A percentile compares a stretch with the other conserved stretches of the same genome.
Conservation (phyloP, 2,113 vertebrate genomes). For the Aspiorhynchus laticeps region DNA sequence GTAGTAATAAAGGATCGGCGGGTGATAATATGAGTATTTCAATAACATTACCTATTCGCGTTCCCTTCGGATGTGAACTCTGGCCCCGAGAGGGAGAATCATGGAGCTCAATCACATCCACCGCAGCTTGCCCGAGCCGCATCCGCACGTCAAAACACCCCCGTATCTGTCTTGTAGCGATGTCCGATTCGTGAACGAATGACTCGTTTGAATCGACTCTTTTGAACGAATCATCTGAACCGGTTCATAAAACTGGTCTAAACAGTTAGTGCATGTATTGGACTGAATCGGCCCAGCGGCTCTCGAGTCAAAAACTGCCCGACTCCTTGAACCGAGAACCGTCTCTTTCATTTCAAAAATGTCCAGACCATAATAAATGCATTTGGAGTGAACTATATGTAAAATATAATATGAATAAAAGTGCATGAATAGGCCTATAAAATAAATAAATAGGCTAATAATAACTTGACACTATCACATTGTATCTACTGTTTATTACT, state of each 20-base stretch:
- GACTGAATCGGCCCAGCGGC: background rate
- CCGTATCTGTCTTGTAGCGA: slow-evolving; percentile 65
- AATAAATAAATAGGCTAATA: too few species aligned
- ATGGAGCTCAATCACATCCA: slow-evolving; percentile 74
- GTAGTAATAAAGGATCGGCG: background rate
- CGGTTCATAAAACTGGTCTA: background rate
- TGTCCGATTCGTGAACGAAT: slow-evolving; percentile 59
- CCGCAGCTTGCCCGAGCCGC: slow-evolving; percentile 71
- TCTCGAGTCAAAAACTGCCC: background rate
- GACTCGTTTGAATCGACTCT: slow-evolving; percentile 33
- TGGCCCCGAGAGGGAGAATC: slow-evolving; percentile 67
- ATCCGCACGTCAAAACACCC: slow-evolving; percentile 75
- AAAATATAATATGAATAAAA: too few species aligned
- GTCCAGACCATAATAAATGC: background rate
- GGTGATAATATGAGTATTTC: slow-evolving; percentile 44
- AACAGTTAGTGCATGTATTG: background rate
- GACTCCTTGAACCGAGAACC: slow-evolving; percentile 6
- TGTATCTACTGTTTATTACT: too few species aligned
- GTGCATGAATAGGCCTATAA: too few species aligned
- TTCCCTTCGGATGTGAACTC: slow-evolving; percentile 67
- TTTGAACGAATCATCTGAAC: background rate
- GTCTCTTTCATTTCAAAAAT: background rate
- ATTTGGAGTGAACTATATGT: background rate
- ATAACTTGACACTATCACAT: too few species aligned
- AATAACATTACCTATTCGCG: slow-evolving; percentile 70